These are phyloP conservation scores for Philhelius pedissequus DNA, from an alignment of 2,888 invertebrate species.

Conservation along the genomic window DNA sequence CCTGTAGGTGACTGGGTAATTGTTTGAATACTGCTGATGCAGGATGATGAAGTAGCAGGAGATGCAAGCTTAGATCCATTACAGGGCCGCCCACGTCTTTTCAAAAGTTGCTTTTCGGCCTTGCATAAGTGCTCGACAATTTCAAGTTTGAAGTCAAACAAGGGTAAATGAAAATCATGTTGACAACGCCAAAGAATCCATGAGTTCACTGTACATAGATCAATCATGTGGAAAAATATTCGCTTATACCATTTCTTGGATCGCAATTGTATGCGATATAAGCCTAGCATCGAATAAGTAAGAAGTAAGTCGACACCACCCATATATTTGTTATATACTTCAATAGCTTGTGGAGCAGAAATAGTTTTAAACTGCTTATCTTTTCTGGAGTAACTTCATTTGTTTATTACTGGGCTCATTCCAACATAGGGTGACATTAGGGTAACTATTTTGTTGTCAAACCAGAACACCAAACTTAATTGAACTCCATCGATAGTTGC, in stretches of 20 bases:
- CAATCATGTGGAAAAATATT: too few relatives aligned
- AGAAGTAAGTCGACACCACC: neutral
- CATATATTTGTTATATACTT: neutral
- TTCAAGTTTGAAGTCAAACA: too few relatives aligned
- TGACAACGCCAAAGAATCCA: too few relatives aligned
- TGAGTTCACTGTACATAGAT: too few relatives aligned
- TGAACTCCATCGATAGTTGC: constrained; percentile 37
- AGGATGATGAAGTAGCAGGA: neutral
- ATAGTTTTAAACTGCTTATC: neutral
- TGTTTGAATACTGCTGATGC: neutral
- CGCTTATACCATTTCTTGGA: too few relatives aligned
- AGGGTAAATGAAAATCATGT: too few relatives aligned
- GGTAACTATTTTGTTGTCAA: constrained; percentile 51
- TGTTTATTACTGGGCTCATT: neutral
- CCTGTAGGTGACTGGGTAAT: neutral
- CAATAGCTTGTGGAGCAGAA: neutral
- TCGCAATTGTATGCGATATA: too few relatives aligned
- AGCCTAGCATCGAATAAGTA: too few relatives aligned
- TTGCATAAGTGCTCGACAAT: too few relatives aligned
- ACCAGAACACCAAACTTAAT: constrained; percentile 47
- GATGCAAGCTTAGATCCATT: neutral
- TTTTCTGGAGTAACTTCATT: neutral
- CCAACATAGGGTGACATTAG: constrained; percentile 21
- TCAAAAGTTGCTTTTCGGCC: too few relatives aligned
- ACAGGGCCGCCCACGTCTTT: neutral